Base-by-base conservation (phyloP, 2,113 vertebrate genomes). In the Leptobrachium ailaonicum region DNA sequence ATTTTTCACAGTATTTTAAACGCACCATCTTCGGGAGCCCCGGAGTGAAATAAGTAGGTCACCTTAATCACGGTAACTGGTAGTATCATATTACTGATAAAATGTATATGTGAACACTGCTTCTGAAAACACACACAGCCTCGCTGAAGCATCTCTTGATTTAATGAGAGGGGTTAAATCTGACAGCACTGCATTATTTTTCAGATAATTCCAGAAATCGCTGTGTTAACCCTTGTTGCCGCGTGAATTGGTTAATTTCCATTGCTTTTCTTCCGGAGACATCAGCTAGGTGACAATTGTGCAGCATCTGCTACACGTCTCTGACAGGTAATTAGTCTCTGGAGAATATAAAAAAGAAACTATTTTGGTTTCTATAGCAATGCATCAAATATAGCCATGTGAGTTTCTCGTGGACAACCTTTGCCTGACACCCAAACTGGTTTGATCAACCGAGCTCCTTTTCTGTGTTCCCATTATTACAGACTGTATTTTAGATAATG, bases 251-350 rank as follows among this genome's bases (percentile, higher is more conserved):
- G 13, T 68, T 74, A 63, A 75, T 81, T 81, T 74, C 41, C 72
- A 81, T 78, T 67, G 56, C 76, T 71, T 78, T 71, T 62, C 76
- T 71, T 78, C 20, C 67, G 1, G 8, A 71, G 41, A 12, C 43
- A 71, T 75, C 66, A 68, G 79, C 40, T 74, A 45, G 13, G 42
- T 81, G 79, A 81, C 79, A 81, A 64, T 75, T 69, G 20, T 75
- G 72, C 79, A 74, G 79, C 79, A 64, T 81, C 64, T 60, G 79
- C 72, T 75, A 67, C 64, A 41, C 50, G 9, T 42, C 71, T 41
- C 64, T 75, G 79, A 81, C 79, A 81, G 79, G 72, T 81, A 81
- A 81, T 81, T 81, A 81, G 79, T 81, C 79, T 81, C 72, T 0
- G 42, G 53, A 53, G 79, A 69, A 69, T 81, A 81, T 81, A 81